Evolutionary conservation across 1,140 invertebrate species (phyloP).

Genomic region (Drosophila arawakana): DNA sequence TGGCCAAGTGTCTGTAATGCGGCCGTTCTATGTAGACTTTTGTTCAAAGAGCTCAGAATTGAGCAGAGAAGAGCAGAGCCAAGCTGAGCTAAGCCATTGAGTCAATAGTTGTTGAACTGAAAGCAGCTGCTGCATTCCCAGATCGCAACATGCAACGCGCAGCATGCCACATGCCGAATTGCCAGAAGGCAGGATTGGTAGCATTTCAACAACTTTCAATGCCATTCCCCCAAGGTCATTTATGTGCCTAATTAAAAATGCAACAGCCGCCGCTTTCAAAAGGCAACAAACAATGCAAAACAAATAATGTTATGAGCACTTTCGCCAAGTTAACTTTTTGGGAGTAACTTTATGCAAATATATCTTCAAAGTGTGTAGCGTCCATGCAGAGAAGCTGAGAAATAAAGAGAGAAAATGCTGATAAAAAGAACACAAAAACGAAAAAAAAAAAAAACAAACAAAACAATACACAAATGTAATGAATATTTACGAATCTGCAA

Average conservation of each 20-base stretch:
- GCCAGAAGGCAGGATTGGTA: too few relatives aligned
- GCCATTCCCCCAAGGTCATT: constrained; percentile 58
- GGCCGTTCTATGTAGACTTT: constrained; percentile 57
- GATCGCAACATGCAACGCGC: constrained; percentile 11
- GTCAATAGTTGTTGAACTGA: constrained; percentile 45
- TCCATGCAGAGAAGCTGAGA: neutral
- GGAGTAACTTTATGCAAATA: constrained; percentile 77
- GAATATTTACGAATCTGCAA: constrained; percentile 73
- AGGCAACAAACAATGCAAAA: constrained; percentile 48
- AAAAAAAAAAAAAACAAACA: constrained; percentile 11
- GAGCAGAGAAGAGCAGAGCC: constrained; percentile 20
- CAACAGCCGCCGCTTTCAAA: constrained; percentile 39
- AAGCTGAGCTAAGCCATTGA: constrained; percentile 23
- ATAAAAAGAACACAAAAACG: neutral
- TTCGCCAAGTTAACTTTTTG: constrained; percentile 41
- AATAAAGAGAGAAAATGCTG: constrained; percentile 8
- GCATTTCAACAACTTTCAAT: neutral
- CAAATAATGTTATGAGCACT: constrained; percentile 35
- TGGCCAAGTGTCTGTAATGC: constrained; percentile 47
- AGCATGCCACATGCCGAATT: neutral
- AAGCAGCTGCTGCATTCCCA: constrained; percentile 66
- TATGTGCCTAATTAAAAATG: constrained; percentile 66
- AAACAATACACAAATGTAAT: constrained; percentile 70
- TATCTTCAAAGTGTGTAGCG: constrained; percentile 42
- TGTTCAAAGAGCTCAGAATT: constrained; percentile 57